A percentile compares a stretch with the other conserved stretches of the same genome.
phyloP scores from a whole-genome alignment of 2,888 invertebrate genomes.

The Orchesella flavescens region DNA sequence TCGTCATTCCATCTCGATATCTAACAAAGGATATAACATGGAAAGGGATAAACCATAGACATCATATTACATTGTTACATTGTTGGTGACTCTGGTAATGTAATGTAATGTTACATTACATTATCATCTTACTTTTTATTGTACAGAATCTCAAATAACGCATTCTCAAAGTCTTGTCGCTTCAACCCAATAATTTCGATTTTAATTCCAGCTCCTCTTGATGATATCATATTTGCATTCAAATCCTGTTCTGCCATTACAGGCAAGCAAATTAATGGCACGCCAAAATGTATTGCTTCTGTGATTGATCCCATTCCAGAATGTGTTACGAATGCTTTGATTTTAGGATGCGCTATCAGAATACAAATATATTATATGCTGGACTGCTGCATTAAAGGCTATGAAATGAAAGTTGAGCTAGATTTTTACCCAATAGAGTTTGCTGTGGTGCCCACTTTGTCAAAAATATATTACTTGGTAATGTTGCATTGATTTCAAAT shows the following conservation, averaged over 20 bases:
- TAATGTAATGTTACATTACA: no score
- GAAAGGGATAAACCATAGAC: no score
- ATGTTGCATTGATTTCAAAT: not conserved
- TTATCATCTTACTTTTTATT: constrained; percentile 22
- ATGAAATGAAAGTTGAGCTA: no score
- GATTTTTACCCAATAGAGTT: constrained; percentile 33
- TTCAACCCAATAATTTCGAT: constrained; percentile 63
- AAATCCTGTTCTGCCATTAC: constrained; percentile 68
- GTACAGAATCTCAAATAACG: constrained; percentile 59
- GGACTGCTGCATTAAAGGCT: no score
- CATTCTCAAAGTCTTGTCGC: constrained; percentile 48
- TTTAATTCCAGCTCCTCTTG: constrained; percentile 55
- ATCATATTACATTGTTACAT: no score
- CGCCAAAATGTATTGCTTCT: constrained; percentile 64
- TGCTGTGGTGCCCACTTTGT: constrained; percentile 59
- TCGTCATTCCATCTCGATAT: constrained; percentile 21
- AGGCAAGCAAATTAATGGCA: constrained; percentile 63
- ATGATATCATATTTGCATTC: constrained; percentile 57
- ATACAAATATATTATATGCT: not conserved
- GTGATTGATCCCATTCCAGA: constrained; percentile 64
- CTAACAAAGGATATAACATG: constrained; percentile 16
- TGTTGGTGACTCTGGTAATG: no score
- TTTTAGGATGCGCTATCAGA: constrained; percentile 64
- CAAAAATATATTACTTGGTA: constrained; percentile 12
- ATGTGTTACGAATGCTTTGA: constrained; percentile 66